A percentile compares a stretch with the other conserved stretches of the same genome.
Conservation (phyloP, 1,140 invertebrate genomes). For the Drosophila tropicalis region DNA sequence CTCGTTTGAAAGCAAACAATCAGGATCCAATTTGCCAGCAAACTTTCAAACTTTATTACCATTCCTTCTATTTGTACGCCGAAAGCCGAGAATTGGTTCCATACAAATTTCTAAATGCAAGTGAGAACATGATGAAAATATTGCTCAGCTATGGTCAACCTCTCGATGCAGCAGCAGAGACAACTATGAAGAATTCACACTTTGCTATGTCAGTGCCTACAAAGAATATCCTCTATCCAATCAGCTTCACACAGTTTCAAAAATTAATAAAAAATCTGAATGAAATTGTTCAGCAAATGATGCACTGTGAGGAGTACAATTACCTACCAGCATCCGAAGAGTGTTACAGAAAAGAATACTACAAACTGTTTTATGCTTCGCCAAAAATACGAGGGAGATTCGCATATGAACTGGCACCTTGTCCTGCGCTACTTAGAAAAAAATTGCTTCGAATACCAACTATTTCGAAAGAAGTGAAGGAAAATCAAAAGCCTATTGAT, state of each 20-base stretch:
- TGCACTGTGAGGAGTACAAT: slow-evolving; percentile 2
- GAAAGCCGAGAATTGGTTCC: neutral
- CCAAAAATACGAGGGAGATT: slow-evolving; percentile 36
- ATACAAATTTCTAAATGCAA: slow-evolving; percentile 27
- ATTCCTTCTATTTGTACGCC: slow-evolving; percentile 39
- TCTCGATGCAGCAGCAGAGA: slow-evolving; percentile 13
- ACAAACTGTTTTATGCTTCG: slow-evolving; percentile 30
- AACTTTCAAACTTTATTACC: slow-evolving; percentile 33
- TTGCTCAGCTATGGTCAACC: slow-evolving; percentile 16
- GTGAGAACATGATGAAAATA: slow-evolving; percentile 3
- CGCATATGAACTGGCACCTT: slow-evolving; percentile 31
- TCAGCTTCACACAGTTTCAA: slow-evolving; percentile 33
- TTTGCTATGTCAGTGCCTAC: neutral
- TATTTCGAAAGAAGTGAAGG: neutral
- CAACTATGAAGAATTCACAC: neutral
- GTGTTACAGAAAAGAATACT: slow-evolving; percentile 39
- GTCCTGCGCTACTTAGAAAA: slow-evolving; percentile 25
- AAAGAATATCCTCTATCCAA: neutral
- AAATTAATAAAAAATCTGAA: slow-evolving; percentile 37
- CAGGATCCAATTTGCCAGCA: slow-evolving; percentile 15
- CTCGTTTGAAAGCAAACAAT: neutral
- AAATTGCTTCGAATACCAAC: slow-evolving; percentile 31
- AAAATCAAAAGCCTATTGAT: neutral
- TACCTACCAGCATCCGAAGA: slow-evolving; percentile 5
- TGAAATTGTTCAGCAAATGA: slow-evolving; percentile 40